phyloP scores from a whole-genome alignment of 2,113 vertebrate genomes.

The Lethenteron camtschaticum region DNA sequence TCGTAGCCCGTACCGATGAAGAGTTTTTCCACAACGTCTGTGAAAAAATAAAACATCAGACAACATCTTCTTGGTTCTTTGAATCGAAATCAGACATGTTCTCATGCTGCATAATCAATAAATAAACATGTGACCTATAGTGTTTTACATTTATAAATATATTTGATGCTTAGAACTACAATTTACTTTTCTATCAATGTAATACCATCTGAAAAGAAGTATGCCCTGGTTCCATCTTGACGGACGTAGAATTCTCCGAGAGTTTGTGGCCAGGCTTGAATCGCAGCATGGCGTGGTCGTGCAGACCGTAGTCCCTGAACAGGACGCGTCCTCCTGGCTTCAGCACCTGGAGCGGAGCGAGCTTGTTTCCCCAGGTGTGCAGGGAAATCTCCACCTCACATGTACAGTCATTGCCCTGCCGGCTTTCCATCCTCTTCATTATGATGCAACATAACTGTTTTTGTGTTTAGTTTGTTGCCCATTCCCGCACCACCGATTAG shows the following conservation, averaged over 20 bases:
- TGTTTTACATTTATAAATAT: not conserved
- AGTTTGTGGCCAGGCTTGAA: conserved; percentile 73
- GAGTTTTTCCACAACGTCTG: conserved; percentile 49
- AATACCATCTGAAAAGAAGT: conserved; percentile 54
- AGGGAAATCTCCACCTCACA: not conserved
- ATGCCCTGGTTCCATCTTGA: conserved; percentile 78
- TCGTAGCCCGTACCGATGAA: conserved; percentile 37
- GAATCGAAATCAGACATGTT: not conserved
- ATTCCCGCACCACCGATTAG: no score
- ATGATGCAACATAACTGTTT: no score
- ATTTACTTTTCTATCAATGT: not conserved
- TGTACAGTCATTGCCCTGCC: no score
- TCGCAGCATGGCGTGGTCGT: conserved; percentile 78
- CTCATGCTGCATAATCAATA: not conserved
- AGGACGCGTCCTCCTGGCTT: conserved; percentile 55
- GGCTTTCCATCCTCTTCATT: no score
- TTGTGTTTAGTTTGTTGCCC: no score
- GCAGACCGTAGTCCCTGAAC: conserved; percentile 74
- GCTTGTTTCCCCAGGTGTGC: not conserved
- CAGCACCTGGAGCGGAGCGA: conserved; percentile 31
- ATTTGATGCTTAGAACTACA: not conserved
- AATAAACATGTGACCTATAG: conserved; percentile 1
- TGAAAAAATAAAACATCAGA: conserved; percentile 7
- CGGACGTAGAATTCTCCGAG: conserved; percentile 81
- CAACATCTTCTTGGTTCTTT: not conserved